phyloP scores from a whole-genome alignment of 2,797 vertebrate genomes.

The Petrocephalus schoutedeni region DNA sequence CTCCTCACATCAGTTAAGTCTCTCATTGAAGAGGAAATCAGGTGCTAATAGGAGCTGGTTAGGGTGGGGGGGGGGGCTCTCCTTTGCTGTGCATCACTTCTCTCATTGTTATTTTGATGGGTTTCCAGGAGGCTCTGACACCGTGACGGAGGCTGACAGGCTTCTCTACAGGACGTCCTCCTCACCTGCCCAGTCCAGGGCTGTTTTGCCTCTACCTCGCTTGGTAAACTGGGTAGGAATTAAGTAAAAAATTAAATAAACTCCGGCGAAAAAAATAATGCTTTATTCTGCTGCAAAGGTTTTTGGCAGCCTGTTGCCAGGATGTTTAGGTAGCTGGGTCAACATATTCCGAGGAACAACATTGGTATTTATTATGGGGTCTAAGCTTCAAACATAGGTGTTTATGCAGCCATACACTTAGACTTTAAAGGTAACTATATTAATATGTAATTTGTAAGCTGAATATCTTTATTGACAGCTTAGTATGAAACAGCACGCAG shows the following conservation, averaged over 20 bases:
- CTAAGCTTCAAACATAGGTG: not conserved
- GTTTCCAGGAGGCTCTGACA: not conserved
- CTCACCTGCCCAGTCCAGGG: not conserved
- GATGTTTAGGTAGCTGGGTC: not conserved
- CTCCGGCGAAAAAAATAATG: not conserved
- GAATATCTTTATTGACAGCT: not conserved
- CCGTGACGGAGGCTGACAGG: not conserved
- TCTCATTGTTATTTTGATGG: conserved; percentile 21
- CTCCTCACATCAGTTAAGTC: conserved; percentile 42
- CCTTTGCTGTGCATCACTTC: not conserved
- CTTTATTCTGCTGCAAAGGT: not conserved
- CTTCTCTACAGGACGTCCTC: not conserved
- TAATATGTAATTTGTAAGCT: not conserved
- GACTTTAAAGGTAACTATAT: not conserved
- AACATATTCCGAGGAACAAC: not conserved
- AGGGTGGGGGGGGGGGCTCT: not conserved
- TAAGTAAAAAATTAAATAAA: not conserved
- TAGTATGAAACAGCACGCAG: not conserved
- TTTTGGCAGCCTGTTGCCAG: not conserved
- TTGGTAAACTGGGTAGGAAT: not conserved
- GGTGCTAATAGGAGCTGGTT: conserved; percentile 37
- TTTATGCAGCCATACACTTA: not conserved
- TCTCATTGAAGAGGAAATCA: conserved; percentile 37
- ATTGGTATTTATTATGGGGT: not conserved
- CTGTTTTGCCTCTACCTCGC: not conserved